Conservation (phyloP, 2,113 vertebrate species). For the Lophochroa leadbeateri region DNA sequence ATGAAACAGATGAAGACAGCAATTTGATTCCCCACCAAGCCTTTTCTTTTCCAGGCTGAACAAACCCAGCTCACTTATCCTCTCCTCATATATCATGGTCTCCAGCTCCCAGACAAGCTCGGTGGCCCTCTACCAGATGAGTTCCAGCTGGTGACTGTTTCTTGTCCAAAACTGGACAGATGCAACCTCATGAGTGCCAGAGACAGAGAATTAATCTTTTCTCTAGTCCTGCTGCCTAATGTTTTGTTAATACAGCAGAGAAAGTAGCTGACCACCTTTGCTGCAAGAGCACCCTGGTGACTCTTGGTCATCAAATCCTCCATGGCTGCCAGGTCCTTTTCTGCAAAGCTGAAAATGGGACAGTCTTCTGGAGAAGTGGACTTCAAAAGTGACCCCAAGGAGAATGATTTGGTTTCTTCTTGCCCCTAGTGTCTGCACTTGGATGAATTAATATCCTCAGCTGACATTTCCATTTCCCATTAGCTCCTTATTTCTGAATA, state of each 20-base stretch:
- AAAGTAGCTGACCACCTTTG: background rate
- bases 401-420: background rate
- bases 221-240: background rate
- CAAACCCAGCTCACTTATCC: background rate
- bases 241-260: background rate
- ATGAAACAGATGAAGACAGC: rapidly evolving
- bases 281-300: background rate
- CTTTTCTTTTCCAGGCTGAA: background rate
- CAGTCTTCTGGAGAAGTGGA: background rate
- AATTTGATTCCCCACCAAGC: background rate
- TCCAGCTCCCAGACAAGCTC: background rate
- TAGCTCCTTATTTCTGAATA: background rate
- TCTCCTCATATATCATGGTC: background rate
- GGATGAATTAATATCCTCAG: background rate
- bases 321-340: background rate
- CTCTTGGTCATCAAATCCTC: rapidly evolving
- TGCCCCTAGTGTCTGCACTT: background rate
- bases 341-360: background rate
- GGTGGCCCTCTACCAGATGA: background rate
- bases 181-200: background rate
- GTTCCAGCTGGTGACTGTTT: background rate
- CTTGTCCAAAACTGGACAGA: background rate
- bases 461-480: background rate
- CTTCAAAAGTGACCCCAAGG: background rate
- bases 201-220: background rate